Evolutionary conservation across 2,797 vertebrate genomes (phyloP).

Genomic region (Gallinago stenura): DNA sequence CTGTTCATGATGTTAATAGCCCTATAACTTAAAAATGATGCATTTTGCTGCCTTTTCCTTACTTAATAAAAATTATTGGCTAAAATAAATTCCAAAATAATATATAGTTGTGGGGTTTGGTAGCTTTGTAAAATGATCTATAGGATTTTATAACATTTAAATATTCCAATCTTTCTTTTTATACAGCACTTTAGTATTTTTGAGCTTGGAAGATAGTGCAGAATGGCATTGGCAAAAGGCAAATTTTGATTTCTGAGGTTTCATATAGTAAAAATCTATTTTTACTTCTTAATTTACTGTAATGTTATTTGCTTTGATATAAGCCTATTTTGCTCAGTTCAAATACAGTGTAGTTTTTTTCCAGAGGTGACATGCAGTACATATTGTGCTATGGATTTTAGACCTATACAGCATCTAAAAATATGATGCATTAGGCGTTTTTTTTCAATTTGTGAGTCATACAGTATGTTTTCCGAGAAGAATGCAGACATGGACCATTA

Average conservation of each 20-base stretch:
- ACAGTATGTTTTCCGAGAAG: background rate
- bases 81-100: background rate
- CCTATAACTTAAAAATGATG: accelerated
- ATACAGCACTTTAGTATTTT: background rate
- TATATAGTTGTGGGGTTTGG: background rate
- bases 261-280: background rate
- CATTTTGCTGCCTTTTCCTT: background rate
- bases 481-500: background rate
- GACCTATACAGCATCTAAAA: background rate
- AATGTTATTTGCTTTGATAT: background rate
- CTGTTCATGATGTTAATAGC: background rate
- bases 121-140: background rate
- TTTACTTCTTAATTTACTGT: background rate
- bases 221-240: background rate
- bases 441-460: constrained; percentile 7
- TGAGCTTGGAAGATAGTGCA: background rate
- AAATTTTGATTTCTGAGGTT: background rate
- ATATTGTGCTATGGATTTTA: background rate
- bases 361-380: background rate
- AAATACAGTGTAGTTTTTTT: background rate
- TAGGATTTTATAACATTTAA: background rate
- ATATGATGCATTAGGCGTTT: background rate
- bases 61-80: background rate
- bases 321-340: background rate
- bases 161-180: background rate